Conservation (phyloP, 2,113 vertebrate species). For the Tenebrosternarchus preto region DNA sequence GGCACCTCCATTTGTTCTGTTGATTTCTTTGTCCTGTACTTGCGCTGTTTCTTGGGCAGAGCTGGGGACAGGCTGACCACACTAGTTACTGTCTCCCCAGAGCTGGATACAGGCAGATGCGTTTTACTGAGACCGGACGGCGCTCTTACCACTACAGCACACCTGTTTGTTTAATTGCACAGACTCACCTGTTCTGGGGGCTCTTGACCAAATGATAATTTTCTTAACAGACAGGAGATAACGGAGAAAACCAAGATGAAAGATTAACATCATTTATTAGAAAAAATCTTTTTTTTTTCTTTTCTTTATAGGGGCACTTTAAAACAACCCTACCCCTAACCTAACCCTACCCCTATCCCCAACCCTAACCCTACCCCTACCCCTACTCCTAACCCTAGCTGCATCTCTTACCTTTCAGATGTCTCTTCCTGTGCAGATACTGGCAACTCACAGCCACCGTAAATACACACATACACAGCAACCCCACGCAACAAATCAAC, state of each 20-base stretch:
- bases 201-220: slow-evolving; percentile 90
- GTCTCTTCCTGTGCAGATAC: slow-evolving; percentile 84
- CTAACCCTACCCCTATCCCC: no score
- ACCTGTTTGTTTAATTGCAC: neutral
- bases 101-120: slow-evolving; percentile 69
- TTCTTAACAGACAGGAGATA: slow-evolving; percentile 72
- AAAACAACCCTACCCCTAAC: no score
- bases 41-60: slow-evolving; percentile 83
- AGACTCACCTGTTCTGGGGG: slow-evolving; percentile 87
- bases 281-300: neutral
- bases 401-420: slow-evolving; percentile 81
- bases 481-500: slow-evolving; percentile 88
- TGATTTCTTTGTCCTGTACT: slow-evolving; percentile 74
- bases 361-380: no score
- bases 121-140: neutral
- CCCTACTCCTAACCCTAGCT: no score
- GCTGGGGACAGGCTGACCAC: slow-evolving; percentile 81
- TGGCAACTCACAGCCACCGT: slow-evolving; percentile 86
- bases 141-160: neutral
- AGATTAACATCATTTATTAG: neutral
- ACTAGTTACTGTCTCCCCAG: slow-evolving; percentile 88
- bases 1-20: slow-evolving; percentile 76
- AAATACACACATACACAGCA: slow-evolving; percentile 89
- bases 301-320: no score
- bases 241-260: neutral